phyloP scores from a whole-genome alignment of 2,797 vertebrate genomes.

The Chiroxiphia lanceolata region DNA sequence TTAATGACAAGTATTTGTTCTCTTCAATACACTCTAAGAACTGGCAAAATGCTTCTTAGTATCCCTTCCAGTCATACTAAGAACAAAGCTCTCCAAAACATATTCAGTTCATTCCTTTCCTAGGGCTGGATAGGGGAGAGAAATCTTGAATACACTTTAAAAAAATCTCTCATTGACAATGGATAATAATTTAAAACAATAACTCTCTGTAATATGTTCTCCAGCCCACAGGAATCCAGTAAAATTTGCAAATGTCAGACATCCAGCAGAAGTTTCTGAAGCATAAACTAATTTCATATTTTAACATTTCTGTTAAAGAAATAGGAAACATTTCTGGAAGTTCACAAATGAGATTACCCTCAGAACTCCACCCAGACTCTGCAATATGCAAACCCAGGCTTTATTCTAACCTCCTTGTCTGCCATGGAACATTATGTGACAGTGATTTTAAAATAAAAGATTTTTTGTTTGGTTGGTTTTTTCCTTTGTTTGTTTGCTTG shows the following conservation, averaged over 20 bases:
- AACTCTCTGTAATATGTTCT: not conserved
- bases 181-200: not conserved
- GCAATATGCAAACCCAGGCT: not conserved
- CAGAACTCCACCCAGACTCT: not conserved
- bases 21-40: not conserved
- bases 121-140: not conserved
- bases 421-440: not conserved
- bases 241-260: not conserved
- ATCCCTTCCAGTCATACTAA: not conserved
- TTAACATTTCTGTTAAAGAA: not conserved
- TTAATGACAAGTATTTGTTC: not conserved
- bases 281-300: not conserved
- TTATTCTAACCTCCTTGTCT: not conserved
- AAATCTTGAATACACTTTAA: not conserved
- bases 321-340: not conserved
- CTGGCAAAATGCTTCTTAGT: not conserved
- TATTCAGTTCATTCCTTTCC: not conserved
- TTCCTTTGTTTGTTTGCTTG: not conserved
- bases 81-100: not conserved
- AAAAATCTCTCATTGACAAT: not conserved
- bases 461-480: not conserved
- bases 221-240: not conserved
- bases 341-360: not conserved
- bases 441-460: not conserved
- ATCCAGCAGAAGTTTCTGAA: not conserved